phyloP scores from a whole-genome alignment of 2,113 vertebrate species.

The Trichomycterus rosablanca region DNA sequence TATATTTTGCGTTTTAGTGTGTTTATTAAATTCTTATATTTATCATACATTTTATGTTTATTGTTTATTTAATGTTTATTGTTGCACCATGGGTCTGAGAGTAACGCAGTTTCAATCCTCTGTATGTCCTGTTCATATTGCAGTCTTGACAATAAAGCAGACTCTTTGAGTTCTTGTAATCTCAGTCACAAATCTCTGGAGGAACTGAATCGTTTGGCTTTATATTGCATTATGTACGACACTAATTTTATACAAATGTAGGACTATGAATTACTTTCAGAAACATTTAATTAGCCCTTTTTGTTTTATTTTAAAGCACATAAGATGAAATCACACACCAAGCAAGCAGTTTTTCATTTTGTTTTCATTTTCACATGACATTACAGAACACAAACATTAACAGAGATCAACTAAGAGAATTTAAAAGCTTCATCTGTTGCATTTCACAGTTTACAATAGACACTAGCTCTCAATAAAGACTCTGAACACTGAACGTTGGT shows the following conservation, averaged over 20 bases:
- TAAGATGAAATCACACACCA: slow-evolving; percentile 17
- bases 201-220: background rate
- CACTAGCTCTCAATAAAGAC: slow-evolving; percentile 19
- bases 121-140: no score
- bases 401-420: slow-evolving; percentile 20
- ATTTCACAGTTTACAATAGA: slow-evolving; percentile 31
- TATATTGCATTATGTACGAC: background rate
- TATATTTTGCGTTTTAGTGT: no score
- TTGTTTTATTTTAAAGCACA: slow-evolving; percentile 6
- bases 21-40: no score
- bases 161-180: no score
- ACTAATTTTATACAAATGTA: background rate
- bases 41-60: no score
- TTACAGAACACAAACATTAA: slow-evolving; percentile 33
- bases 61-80: no score
- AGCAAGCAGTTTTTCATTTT: background rate
- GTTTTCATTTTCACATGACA: slow-evolving; percentile 30
- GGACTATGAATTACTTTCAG: background rate
- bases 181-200: no score
- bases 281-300: slow-evolving; percentile 8
- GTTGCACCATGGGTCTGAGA: no score
- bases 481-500: slow-evolving; percentile 21
- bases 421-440: slow-evolving; percentile 1
- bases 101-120: no score
- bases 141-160: no score